Evolutionary conservation across 2,888 invertebrate species (phyloP), one percentile per base, ranked within the genome.

Genomic region (Xanthia icteritia): DNA sequence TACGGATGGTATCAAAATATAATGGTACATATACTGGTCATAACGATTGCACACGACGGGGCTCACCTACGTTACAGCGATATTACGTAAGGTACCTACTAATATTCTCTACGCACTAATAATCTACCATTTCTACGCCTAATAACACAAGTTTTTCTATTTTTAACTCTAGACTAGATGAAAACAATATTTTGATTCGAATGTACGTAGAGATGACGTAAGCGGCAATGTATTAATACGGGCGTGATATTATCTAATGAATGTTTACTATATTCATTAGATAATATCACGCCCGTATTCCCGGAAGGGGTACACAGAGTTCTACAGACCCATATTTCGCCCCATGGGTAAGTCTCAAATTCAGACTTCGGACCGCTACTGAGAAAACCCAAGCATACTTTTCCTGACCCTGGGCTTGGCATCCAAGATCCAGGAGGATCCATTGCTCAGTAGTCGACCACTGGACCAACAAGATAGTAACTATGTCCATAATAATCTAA

Each of bases 161-260:
- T 66, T 27, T 27, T 45, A 45, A 5, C 27, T 66, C 20, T 42
- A 42, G 20, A 20, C 15, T 64, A 39, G 64, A 42, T n/a, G n/a
- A n/a, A 42, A 20, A 27, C 42, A 45, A 27, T 15, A 58, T 58
- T 15, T 58, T 13, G 1, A 27, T 27, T 17, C 27, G 58, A 27
- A 6, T 27, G 27, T 58, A 58, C 58, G 58, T 58, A 17, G 6
- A 45, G 27, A 27, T 27, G 65, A 65, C 13, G 42, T 42, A 42
- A 42, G n/a, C 42, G n/a, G n/a, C 17, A 42, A 42, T 65, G n/a
- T 65, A 42, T 65, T 65, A 64, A 42, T 65, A 42, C 65, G n/a
- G n/a, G n/a, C n/a, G n/a, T n/a, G n/a, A n/a, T n/a, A n/a, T n/a
- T n/a, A n/a, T n/a, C n/a, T n/a, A n/a, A n/a, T n/a, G n/a, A 58